Conservation (phyloP, 2,888 invertebrate genomes). For the Himalopsyche kuldschensis region DNA sequence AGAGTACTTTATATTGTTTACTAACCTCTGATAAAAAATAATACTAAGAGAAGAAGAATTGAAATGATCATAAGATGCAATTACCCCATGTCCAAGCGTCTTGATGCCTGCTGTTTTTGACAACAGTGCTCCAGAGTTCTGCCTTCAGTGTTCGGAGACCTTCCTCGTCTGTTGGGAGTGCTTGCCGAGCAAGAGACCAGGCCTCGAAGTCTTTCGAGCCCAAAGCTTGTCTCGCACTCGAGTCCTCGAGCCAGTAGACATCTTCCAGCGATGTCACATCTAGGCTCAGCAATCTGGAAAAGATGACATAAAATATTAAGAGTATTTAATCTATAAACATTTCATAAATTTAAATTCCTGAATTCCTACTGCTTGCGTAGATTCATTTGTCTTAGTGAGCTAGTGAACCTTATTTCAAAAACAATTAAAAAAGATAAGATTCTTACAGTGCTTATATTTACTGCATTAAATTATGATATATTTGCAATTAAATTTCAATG, state of each 20-base stretch:
- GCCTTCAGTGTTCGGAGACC: conserved; percentile 77
- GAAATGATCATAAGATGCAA: conserved; percentile 12
- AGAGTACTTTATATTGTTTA: too few species aligned
- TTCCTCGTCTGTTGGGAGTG: conserved; percentile 79
- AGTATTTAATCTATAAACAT: background rate
- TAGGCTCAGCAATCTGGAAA: conserved; percentile 68
- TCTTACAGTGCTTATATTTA: too few species aligned
- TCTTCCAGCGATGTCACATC: conserved; percentile 86
- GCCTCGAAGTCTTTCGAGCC: conserved; percentile 74
- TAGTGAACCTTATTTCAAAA: too few species aligned
- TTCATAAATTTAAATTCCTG: too few species aligned
- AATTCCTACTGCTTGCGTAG: too few species aligned
- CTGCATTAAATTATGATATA: too few species aligned
- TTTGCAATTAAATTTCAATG: too few species aligned
- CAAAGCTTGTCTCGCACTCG: conserved; percentile 72
- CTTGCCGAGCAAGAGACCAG: conserved; percentile 81
- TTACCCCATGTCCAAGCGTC: conserved; percentile 89
- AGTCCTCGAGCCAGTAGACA: conserved; percentile 88
- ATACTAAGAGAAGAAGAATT: too few species aligned
- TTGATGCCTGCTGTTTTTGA: conserved; percentile 82
- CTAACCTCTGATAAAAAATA: too few species aligned
- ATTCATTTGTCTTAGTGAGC: too few species aligned
- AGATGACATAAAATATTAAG: conserved; percentile 8
- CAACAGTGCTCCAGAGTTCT: conserved; percentile 83
- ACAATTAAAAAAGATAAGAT: too few species aligned